Base-by-base conservation (phyloP, 2,888 invertebrate genomes). In the Megaustenia siamemsis region DNA sequence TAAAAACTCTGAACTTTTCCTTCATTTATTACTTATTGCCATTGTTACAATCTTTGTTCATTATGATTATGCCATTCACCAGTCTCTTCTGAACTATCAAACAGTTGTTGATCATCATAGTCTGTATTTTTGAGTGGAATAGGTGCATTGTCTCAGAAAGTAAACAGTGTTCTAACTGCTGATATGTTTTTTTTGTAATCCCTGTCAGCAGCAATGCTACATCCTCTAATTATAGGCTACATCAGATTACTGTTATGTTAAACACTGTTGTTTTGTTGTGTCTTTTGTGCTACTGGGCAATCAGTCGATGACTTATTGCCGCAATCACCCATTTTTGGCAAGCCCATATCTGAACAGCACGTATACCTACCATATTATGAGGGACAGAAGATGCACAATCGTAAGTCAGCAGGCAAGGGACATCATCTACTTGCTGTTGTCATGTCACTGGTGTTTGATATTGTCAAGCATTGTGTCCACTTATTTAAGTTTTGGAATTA, bases 291-390 rank as follows among this genome's bases (percentile, higher is more conserved):
- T 69, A 69, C 80, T 40, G 53, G 32, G 24, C 49, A 45, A 88
- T 85, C 92, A 94, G 94, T 94, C 92, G 94, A 95, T 89, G 94
- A 94, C 91, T 93, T 94, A 90, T 92, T 94, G 94, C 93, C 93
- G 43, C 95, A 95, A 93, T 95, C 95, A 93, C 95, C 95, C 94
- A 95, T 96, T 94, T 96, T 95, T 95, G 96, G 96, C 94, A 96
- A 96, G 94, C 96, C 96, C 92, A 95, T 95, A 93, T 96, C 96
- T 95, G 96, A 96, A 94, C 96, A 96, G 94, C 96, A 96, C 95
- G 96, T 96, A 95, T 96, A 96, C 95, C 96, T 96, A 94, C 96
- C 97, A 93, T 97, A 96, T 96, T 95, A 95, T 94, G 96, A 96
- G 95, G 97, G 96, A 95, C 96, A 96, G 95, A 96, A 96, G 95